phyloP scores from a whole-genome alignment of 2,888 invertebrate genomes.

The Microplitis manilae region DNA sequence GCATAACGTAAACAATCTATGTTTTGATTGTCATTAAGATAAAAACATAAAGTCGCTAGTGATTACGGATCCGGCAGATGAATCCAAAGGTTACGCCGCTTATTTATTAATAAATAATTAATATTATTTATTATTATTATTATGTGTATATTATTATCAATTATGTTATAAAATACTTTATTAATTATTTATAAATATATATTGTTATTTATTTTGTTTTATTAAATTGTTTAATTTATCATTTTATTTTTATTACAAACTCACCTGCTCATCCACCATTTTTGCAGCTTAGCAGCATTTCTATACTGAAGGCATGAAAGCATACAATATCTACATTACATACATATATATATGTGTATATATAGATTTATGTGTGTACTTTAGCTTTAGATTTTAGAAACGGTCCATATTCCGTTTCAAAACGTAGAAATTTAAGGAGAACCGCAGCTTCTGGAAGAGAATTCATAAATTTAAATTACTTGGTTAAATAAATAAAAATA shows the following conservation, averaged over 20 bases:
- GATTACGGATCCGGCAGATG: constrained; percentile 26
- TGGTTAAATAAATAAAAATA: too few relatives aligned
- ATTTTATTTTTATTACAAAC: constrained; percentile 70
- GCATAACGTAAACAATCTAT: constrained; percentile 18
- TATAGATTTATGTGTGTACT: background rate
- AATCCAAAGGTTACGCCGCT: constrained; percentile 38
- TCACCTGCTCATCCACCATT: constrained; percentile 87
- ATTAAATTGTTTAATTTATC: constrained; percentile 48
- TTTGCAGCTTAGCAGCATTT: constrained; percentile 71
- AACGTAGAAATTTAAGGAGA: too few relatives aligned
- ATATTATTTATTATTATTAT: background rate
- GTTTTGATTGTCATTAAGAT: constrained; percentile 31
- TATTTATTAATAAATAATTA: background rate
- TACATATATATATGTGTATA: background rate
- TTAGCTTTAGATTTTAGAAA: background rate
- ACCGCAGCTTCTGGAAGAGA: too few relatives aligned
- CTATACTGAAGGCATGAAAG: constrained; percentile 52
- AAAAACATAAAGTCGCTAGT: background rate
- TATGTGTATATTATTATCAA: background rate
- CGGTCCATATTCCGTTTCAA: background rate
- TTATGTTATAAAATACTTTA: constrained; percentile 28
- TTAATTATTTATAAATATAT: constrained; percentile 21
- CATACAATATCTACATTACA: background rate
- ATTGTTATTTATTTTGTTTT: constrained; percentile 14
- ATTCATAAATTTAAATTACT: too few relatives aligned